Evolutionary conservation across 2,797 vertebrate species (phyloP).

Genomic region (Gymnodraco acuticeps): DNA sequence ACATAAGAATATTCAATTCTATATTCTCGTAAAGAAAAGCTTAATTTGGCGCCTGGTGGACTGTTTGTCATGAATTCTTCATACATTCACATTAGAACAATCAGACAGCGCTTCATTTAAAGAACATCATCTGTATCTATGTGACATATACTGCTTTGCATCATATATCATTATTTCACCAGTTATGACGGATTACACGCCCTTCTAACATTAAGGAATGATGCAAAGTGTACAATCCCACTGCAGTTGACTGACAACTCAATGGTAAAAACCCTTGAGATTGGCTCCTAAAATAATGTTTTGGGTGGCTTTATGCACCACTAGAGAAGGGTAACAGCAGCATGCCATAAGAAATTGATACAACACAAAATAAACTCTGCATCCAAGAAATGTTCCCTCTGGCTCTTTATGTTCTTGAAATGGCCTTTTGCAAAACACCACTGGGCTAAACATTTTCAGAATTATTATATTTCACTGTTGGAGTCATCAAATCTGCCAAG

Average conservation of each 20-base stretch:
- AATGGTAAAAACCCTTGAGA: constrained; percentile 57
- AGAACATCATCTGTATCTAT: neutral
- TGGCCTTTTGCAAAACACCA: constrained; percentile 73
- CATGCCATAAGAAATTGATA: constrained; percentile 72
- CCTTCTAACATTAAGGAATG: constrained; percentile 27
- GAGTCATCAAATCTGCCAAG: constrained; percentile 57
- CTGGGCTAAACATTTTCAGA: constrained; percentile 71
- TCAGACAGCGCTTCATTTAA: constrained; percentile 2
- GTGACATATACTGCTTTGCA: constrained; percentile 14
- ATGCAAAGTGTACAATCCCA: constrained; percentile 24
- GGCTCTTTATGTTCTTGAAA: constrained; percentile 74
- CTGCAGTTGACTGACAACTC: constrained; percentile 53
- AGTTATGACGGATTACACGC: neutral
- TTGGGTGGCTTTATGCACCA: constrained; percentile 65
- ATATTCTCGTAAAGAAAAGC: constrained; percentile 33
- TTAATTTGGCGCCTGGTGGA: constrained; percentile 26
- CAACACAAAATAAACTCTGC: constrained; percentile 73
- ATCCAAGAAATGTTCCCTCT: constrained; percentile 75
- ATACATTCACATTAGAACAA: constrained; percentile 17
- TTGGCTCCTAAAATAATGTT: constrained; percentile 55
- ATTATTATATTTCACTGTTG: constrained; percentile 64
- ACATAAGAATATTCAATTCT: constrained; percentile 18
- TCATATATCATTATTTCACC: neutral
- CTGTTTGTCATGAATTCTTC: constrained; percentile 23
- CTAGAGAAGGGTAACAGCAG: constrained; percentile 66